Percentiles rank a stretch among this genome's conserved stretches.
Conservation (phyloP, 2,888 invertebrate genomes). For the Apotomis capreana region DNA sequence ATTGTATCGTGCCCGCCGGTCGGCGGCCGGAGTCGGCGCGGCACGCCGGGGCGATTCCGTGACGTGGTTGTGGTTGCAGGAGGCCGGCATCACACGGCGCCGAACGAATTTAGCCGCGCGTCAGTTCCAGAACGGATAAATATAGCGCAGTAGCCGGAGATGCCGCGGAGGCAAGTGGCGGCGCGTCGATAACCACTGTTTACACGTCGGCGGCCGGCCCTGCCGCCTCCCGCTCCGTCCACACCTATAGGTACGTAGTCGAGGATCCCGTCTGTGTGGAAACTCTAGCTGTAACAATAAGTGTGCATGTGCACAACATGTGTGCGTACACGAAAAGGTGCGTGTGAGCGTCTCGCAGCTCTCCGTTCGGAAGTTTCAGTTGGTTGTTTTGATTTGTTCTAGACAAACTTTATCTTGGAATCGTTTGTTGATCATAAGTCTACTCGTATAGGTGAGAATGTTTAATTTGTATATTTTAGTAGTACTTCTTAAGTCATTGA, state of each 20-base stretch:
- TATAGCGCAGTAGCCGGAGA: slow-evolving; percentile 79
- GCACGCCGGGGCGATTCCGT: slow-evolving; percentile 66
- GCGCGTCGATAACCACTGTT: slow-evolving; percentile 81
- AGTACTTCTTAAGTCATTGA: no score
- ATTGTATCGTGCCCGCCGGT: slow-evolving; percentile 59
- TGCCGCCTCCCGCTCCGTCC: slow-evolving; percentile 76
- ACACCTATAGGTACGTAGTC: slow-evolving; percentile 79
- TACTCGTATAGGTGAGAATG: no score
- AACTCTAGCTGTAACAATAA: slow-evolving; percentile 62
- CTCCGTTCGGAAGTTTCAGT: slow-evolving; percentile 51
- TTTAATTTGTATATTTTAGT: no score
- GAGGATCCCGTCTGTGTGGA: slow-evolving; percentile 59
- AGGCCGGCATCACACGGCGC: slow-evolving; percentile 77
- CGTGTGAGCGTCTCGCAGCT: slow-evolving; percentile 38
- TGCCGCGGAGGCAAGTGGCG: slow-evolving; percentile 78
- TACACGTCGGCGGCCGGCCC: slow-evolving; percentile 80
- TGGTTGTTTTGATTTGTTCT: slow-evolving; percentile 54
- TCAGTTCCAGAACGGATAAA: slow-evolving; percentile 80
- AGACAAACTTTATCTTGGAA: slow-evolving; percentile 52
- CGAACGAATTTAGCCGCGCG: slow-evolving; percentile 79
- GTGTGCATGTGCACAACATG: slow-evolving; percentile 52
- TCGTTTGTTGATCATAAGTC: slow-evolving; percentile 11
- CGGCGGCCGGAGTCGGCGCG: slow-evolving; percentile 55
- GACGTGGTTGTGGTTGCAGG: slow-evolving; percentile 82
- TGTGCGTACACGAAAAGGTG: slow-evolving; percentile 48